Conservation (phyloP, 2,113 vertebrate species). For the Mastomys coucha region DNA sequence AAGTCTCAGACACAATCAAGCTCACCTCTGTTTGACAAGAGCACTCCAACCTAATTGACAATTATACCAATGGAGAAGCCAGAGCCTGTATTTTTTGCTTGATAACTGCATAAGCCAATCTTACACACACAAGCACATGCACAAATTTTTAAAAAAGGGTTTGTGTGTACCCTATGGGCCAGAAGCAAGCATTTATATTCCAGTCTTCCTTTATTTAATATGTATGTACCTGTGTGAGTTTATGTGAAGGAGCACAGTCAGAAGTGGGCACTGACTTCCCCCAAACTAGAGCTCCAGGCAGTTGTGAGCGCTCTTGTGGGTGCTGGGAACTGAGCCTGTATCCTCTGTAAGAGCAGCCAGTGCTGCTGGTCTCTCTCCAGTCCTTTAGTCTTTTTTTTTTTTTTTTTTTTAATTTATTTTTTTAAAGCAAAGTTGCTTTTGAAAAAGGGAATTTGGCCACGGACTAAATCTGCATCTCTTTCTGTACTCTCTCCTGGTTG, state of each 20-base stretch:
- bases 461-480: not conserved
- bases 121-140: not conserved
- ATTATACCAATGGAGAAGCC: not conserved
- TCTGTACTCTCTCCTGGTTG: not conserved
- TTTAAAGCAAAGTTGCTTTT: conserved; percentile 56
- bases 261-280: not conserved
- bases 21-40: not conserved
- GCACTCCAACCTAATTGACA: not conserved
- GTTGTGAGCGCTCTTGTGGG: not conserved
- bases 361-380: not conserved
- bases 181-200: not conserved
- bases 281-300: not conserved
- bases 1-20: not conserved
- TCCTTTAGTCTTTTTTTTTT: not conserved
- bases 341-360: not conserved
- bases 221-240: not conserved
- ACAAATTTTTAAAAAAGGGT: not conserved
- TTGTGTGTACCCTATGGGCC: not conserved
- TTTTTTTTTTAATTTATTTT: not conserved
- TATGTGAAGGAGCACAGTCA: not conserved
- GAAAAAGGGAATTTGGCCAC: conserved; percentile 34
- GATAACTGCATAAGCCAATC: not conserved
- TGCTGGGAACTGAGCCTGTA: not conserved
- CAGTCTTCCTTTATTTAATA: not conserved
- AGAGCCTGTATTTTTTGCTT: not conserved